Evolutionary conservation across 64 coral and sea anemone genomes (phyloP).

Genomic region (Orbicella faveolata): DNA sequence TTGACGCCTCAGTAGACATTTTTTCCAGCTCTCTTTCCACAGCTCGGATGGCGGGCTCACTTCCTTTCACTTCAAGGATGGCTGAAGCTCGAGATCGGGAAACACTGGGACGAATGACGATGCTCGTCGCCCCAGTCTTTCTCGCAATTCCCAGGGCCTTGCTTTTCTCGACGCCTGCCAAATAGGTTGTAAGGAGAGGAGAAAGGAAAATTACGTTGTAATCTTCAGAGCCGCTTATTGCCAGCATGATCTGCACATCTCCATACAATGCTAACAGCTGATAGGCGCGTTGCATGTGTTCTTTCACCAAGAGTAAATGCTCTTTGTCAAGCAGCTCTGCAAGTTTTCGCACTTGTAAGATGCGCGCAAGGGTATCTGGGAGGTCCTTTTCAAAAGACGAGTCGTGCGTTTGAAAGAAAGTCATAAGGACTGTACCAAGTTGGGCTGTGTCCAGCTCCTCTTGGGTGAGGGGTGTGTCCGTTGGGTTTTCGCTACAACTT

Average conservation of each 20-base stretch:
- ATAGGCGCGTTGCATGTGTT: constrained; percentile 91
- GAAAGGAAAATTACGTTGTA: constrained; percentile 61
- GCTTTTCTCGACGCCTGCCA: constrained; percentile 68
- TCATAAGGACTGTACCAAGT: constrained; percentile 60
- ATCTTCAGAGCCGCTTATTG: constrained; percentile 64
- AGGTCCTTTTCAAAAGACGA: constrained; percentile 40
- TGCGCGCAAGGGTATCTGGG: constrained; percentile 50
- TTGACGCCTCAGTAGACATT: constrained; percentile 52
- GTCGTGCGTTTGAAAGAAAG: constrained; percentile 61
- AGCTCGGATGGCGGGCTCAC: constrained; percentile 65
- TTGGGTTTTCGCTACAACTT: not conserved
- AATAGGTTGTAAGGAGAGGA: constrained; percentile 49
- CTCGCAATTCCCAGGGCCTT: constrained; percentile 59
- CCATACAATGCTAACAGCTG: constrained; percentile 79
- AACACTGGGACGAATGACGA: constrained; percentile 64
- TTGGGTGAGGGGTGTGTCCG: not conserved
- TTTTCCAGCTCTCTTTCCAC: constrained; percentile 72
- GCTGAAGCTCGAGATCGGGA: constrained; percentile 31
- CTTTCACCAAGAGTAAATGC: constrained; percentile 49
- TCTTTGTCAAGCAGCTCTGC: constrained; percentile 58
- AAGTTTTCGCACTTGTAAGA: constrained; percentile 36
- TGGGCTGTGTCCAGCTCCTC: not conserved
- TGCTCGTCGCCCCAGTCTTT: constrained; percentile 75
- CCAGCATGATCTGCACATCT: constrained; percentile 64
- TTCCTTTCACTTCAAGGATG: constrained; percentile 80